phyloP scores from a whole-genome alignment of 2,113 vertebrate genomes.

The Psittacula cyanocephala region DNA sequence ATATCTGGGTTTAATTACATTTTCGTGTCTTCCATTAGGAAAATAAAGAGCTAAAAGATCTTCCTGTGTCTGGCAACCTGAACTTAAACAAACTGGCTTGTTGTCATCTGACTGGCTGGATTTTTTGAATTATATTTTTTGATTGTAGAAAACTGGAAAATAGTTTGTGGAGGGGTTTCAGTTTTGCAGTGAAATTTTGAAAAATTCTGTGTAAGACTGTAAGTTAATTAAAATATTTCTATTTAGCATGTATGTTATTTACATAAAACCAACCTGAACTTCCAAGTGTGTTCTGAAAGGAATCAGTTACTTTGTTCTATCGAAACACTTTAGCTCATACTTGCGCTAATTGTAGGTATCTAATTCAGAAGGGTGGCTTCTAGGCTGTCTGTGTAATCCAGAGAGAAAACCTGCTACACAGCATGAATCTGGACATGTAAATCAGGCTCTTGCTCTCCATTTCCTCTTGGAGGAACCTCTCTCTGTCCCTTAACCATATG shows the following conservation, averaged over 20 bases:
- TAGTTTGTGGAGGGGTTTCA: not conserved
- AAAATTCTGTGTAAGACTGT: not conserved
- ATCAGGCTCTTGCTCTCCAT: not conserved
- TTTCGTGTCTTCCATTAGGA: not conserved
- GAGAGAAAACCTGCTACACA: conserved; percentile 37
- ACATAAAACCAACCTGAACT: not conserved
- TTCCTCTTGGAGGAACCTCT: conserved; percentile 14
- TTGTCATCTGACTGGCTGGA: not conserved
- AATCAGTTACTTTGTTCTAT: not conserved
- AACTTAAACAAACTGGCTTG: not conserved
- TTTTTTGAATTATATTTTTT: not conserved
- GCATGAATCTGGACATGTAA: not conserved
- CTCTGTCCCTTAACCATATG: conserved; percentile 21
- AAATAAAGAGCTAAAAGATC: not conserved
- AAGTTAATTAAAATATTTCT: not conserved
- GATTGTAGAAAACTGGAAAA: not conserved
- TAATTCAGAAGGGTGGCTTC: not conserved
- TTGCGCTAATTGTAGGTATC: conserved; percentile 21
- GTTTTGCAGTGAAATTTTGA: not conserved
- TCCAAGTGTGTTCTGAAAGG: not conserved
- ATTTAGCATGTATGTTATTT: not conserved
- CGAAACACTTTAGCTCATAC: not conserved
- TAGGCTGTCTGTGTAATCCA: not conserved
- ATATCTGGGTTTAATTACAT: not conserved
- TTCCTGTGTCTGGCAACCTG: not conserved